Conservation (phyloP, 2,888 invertebrate genomes). For the Meghimatium bilineatum region DNA sequence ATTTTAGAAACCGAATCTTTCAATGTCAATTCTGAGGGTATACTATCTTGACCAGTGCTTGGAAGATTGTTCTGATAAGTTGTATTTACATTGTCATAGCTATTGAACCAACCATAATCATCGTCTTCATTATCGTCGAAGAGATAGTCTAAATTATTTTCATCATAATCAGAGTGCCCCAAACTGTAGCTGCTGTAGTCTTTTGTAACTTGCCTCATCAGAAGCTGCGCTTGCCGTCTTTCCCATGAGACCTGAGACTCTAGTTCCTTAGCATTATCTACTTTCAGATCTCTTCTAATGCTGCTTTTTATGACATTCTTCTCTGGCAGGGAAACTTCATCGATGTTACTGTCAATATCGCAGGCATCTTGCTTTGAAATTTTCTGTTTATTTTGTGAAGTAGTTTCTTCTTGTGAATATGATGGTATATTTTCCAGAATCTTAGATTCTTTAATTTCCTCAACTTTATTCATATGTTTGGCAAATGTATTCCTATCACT, state of each 20-base stretch:
- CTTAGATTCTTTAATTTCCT: neutral
- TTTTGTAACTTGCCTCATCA: constrained; percentile 55
- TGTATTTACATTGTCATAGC: neutral
- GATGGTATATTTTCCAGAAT: neutral
- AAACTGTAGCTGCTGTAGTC: constrained; percentile 61
- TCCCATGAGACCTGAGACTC: constrained; percentile 56
- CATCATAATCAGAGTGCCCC: constrained; percentile 48
- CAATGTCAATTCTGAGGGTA: neutral
- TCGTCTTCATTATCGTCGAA: constrained; percentile 63
- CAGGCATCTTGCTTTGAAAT: neutral
- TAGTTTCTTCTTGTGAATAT: neutral
- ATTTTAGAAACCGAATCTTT: neutral
- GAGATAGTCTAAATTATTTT: constrained; percentile 70
- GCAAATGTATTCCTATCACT: neutral
- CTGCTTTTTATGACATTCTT: neutral
- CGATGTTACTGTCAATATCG: neutral
- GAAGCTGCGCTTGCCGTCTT: constrained; percentile 51
- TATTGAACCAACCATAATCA: neutral
- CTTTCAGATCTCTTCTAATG: constrained; percentile 55
- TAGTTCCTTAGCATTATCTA: constrained; percentile 55
- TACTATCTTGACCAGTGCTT: neutral
- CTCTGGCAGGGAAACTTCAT: neutral
- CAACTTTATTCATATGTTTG: neutral
- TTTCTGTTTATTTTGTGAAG: neutral
- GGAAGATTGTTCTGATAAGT: too few relatives aligned